A percentile compares a stretch with the other conserved stretches of the same genome.
These are phyloP conservation scores for Lophius piscatorius DNA, from an alignment of 2,113 vertebrate genomes.

Conservation along the genomic window DNA sequence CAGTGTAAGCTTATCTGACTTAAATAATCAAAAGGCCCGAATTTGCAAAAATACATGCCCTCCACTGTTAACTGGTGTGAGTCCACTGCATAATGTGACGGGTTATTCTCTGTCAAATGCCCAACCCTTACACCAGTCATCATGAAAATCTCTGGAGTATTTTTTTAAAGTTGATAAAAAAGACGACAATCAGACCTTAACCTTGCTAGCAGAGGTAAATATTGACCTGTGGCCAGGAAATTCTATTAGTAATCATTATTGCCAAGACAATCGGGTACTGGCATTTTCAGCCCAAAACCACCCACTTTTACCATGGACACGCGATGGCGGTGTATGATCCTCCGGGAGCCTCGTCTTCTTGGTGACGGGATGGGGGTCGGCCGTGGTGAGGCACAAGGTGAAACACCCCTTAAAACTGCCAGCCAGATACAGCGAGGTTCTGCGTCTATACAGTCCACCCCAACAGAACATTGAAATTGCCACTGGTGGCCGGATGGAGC, in stretches of 20 bases:
- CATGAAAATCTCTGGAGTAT: too few relatives aligned
- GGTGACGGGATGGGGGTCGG: slow-evolving; percentile 37
- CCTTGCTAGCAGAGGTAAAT: neutral
- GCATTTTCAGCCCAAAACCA: too few relatives aligned
- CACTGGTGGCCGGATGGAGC: slow-evolving; percentile 78
- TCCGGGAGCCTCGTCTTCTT: slow-evolving; percentile 42
- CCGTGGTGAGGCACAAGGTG: slow-evolving; percentile 37
- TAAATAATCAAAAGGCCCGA: too few relatives aligned
- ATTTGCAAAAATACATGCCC: too few relatives aligned
- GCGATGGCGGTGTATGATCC: slow-evolving; percentile 48
- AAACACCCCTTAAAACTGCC: slow-evolving; percentile 77
- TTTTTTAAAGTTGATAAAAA: too few relatives aligned
- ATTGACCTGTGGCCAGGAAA: neutral
- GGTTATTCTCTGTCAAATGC: too few relatives aligned
- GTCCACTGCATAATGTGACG: too few relatives aligned
- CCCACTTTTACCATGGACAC: slow-evolving; percentile 68
- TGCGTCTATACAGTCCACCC: slow-evolving; percentile 89
- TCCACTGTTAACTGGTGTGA: too few relatives aligned
- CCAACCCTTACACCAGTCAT: too few relatives aligned
- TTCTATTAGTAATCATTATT: neutral
- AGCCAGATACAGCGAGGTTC: slow-evolving; percentile 94
- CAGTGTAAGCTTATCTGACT: too few relatives aligned
- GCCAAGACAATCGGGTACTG: neutral
- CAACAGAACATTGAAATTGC: slow-evolving; percentile 86
- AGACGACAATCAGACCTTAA: too few relatives aligned